Base-by-base conservation (phyloP, 2,113 vertebrate genomes). In the Varanus salvator region DNA sequence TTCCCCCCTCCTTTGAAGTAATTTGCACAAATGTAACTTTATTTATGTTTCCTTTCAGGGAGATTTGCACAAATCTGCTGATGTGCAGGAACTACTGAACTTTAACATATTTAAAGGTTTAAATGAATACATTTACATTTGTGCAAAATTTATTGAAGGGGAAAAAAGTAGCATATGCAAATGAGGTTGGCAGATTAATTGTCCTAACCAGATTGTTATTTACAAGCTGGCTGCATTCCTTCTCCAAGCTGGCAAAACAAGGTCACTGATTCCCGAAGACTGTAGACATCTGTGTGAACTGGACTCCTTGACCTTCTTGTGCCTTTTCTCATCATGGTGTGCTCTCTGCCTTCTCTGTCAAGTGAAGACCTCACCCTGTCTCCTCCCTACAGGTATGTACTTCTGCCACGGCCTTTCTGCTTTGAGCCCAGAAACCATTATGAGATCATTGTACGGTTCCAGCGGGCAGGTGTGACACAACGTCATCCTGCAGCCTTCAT, bases 391-490 rank as follows among this genome's bases (percentile, higher is more conserved):
- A 98, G 98, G 92, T 97, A 98, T 0, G 85, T 98, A 89, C 94
- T 98, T 94, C 97, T 98, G 90, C 97, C 98, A 4, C 95, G 97
- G 77, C 97, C 98, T 0, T 99, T 99, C 94, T 99, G 98, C 93
- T 99, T 98, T 0, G 98, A 99, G 95, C 97, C 97, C 8, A 96
- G 96, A 85, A 98, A 97, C 44, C 96, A 89, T 15, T 98, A 98
- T 0, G 94, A 97, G 68, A 88, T 98, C 25, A 94, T 96, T 0
- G 94, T 98, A 94, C 86, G 97, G 80, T 97, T 98, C 94, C 98
- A 98, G 94, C 95, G 97, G 29, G 97, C 97, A 0, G 97, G 96
- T 0, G 97, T 97, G 81, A 88, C 97, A 1, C 95, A 96, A 86
- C 96, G 97, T 54, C 97, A 98, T 80, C 96, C 97, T 0, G 94